phyloP scores from a whole-genome alignment of 92 coral and sea anemone genomes.

The Porites lobata region DNA sequence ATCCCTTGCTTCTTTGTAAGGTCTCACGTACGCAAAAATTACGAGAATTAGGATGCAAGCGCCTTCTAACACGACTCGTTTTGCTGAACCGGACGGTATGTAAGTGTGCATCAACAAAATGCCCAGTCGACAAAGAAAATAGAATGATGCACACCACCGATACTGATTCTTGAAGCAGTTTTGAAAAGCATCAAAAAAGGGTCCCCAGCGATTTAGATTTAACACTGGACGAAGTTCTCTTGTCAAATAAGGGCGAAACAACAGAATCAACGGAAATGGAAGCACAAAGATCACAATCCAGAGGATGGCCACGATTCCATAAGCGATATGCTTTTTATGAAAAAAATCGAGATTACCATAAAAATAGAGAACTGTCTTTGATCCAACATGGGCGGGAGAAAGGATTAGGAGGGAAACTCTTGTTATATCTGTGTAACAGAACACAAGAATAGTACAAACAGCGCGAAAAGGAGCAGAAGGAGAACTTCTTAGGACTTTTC shows the following conservation, averaged over 20 bases:
- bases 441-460: constrained; percentile 89
- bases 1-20: constrained; percentile 76
- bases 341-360: constrained; percentile 81
- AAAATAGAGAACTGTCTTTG: constrained; percentile 59
- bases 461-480: constrained; percentile 85
- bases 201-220: constrained; percentile 83
- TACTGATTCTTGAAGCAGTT: constrained; percentile 90
- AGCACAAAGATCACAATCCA: constrained; percentile 78
- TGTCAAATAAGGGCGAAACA: constrained; percentile 85
- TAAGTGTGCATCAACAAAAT: constrained; percentile 62
- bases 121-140: constrained; percentile 83
- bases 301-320: constrained; percentile 76
- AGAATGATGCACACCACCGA: constrained; percentile 98
- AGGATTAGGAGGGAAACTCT: constrained; percentile 82
- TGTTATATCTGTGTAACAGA: constrained; percentile 91
- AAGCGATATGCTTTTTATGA: constrained; percentile 75
- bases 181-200: constrained; percentile 88
- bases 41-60: constrained; percentile 79
- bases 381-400: constrained; percentile 59
- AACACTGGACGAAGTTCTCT: constrained; percentile 72
- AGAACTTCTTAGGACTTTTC: constrained; percentile 45
- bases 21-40: constrained; percentile 75
- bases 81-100: constrained; percentile 57
- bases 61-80: constrained; percentile 69
- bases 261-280: constrained; percentile 87